phyloP scores from a whole-genome alignment of 2,113 vertebrate species.

The Spizaetus ornatus region DNA sequence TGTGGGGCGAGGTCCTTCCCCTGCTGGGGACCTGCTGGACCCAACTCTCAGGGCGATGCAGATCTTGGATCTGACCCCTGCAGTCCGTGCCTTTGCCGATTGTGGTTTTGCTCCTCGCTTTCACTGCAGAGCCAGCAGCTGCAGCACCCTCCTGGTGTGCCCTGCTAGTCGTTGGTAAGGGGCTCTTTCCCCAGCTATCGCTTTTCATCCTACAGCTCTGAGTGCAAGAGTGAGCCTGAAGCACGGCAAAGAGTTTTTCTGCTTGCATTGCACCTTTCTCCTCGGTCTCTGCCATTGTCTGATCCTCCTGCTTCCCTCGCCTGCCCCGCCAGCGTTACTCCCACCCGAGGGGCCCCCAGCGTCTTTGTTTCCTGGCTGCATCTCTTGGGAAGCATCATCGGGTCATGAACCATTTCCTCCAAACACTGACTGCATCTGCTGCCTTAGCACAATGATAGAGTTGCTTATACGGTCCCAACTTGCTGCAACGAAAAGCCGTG shows the following conservation, averaged over 20 bases:
- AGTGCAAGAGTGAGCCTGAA: not conserved
- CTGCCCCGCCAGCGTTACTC: not conserved
- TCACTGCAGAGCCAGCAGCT: not conserved
- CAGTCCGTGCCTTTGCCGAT: not conserved
- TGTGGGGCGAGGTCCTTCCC: not conserved
- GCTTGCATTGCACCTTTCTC: not conserved
- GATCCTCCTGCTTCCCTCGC: not conserved
- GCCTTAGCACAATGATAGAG: not conserved
- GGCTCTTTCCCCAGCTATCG: not conserved
- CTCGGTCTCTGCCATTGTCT: not conserved
- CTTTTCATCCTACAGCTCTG: not conserved
- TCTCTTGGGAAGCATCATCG: not conserved
- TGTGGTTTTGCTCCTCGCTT: not conserved
- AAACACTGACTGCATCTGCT: not conserved
- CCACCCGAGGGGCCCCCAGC: not conserved
- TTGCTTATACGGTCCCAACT: not conserved
- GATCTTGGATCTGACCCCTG: not conserved
- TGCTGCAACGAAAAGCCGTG: not conserved
- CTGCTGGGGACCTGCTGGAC: not conserved
- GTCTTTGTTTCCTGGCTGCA: not conserved
- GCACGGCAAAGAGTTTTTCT: not conserved
- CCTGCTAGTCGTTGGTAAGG: not conserved
- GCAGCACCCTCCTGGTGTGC: not conserved
- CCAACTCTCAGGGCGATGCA: not conserved
- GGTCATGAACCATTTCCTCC: not conserved